Base-by-base conservation (phyloP, 2,797 vertebrate genomes). In the Pantherophis alleghaniensis region DNA sequence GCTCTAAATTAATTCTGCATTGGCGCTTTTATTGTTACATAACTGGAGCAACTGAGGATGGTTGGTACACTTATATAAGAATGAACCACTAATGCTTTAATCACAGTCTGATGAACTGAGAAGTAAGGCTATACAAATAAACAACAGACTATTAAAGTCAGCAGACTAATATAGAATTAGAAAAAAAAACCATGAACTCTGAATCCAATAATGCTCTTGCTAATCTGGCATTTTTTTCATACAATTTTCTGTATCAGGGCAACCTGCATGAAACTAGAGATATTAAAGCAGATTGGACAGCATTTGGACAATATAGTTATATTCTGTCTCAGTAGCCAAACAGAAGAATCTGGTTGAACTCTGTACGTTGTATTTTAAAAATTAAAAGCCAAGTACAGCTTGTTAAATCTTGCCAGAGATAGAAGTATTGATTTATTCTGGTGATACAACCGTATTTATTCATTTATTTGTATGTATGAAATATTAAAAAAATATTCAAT, bases 1-100 rank as follows among this genome's bases (percentile, higher is more conserved):
- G 94, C 61, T 83, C 91, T 88, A 69, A 94, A 79, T 83, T 37
- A 94, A 53, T 95, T 96, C 88, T 57, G 86, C 32, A n/a, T 86
- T 18, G 95, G 86, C 91, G 93, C 57, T 66, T 93, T 92, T 55
- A 83, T 32, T 37, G 18, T 89, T 92, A 60, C 42, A 63, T 61
- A 61, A 86, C 26, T 32, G n/a, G 88, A 63, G n/a, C 16, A 37
- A 32, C 5, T 90, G 5, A 55, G n/a, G 66, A 60, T 61, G 90
- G 22, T 5, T 53, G 32, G n/a, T 88, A 37, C 56, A n/a, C 55
- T 60, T 83, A 92, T 89, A 47, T 24, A 79, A 79, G 57, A 79
- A 92, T 16, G 28, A 83, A 89, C 66, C 51, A 32, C 55, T 89
- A 32, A 89, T 92, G 66, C 28, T 47, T 42, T 89, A 28, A 90